Evolutionary conservation across 2,113 vertebrate species (phyloP).

Genomic region (Apodemus sylvaticus): DNA sequence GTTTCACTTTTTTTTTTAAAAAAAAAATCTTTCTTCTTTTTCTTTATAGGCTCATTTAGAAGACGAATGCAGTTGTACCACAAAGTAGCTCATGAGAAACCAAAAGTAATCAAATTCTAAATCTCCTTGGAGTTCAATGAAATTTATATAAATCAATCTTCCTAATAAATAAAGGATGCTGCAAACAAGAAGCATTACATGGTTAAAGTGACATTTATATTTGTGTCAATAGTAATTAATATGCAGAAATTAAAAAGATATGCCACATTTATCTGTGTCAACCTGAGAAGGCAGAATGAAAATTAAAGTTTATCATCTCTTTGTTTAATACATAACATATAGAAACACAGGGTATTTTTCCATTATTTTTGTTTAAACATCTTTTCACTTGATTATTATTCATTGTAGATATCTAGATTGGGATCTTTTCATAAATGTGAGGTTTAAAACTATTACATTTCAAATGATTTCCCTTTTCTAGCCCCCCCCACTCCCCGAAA

Average conservation of each 20-base stretch:
- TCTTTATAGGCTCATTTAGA: background rate
- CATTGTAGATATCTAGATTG: background rate
- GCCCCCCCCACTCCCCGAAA: too few relatives aligned
- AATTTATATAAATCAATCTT: background rate
- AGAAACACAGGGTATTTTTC: background rate
- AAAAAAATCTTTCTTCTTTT: background rate
- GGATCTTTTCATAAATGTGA: background rate
- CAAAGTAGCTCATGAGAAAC: background rate
- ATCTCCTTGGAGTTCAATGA: background rate
- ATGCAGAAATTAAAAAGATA: background rate
- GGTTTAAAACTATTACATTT: background rate
- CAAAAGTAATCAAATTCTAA: constrained; percentile 32
- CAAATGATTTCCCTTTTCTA: too few relatives aligned
- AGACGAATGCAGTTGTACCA: background rate
- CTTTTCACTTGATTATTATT: background rate
- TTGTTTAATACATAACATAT: background rate
- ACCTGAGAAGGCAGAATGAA: background rate
- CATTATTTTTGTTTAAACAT: background rate
- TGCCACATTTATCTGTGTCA: background rate
- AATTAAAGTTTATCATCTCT: background rate
- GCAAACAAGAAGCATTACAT: background rate
- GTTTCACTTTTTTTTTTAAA: background rate
- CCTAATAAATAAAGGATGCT: background rate
- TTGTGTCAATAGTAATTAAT: background rate
- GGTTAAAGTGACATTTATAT: background rate